Percentiles rank a stretch among this genome's conserved stretches.
Evolutionary conservation across 2,888 invertebrate species (phyloP).

Genomic region (Chironomus riparius): DNA sequence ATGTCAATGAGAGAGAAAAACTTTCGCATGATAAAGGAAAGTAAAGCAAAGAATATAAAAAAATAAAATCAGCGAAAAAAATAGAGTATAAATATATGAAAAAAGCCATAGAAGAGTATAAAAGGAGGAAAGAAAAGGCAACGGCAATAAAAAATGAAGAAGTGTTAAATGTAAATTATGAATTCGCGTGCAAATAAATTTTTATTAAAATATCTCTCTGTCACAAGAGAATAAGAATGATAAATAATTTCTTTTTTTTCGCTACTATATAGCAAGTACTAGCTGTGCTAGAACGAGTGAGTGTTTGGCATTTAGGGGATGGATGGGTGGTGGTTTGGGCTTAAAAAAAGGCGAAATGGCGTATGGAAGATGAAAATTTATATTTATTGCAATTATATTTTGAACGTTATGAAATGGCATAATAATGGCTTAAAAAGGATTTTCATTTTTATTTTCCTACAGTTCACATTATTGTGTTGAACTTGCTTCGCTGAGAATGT

Average conservation of each 20-base stretch:
- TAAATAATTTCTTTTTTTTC: slow-evolving; percentile 13
- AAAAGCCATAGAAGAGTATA: neutral
- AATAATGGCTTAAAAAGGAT: slow-evolving; percentile 1
- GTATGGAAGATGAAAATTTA: slow-evolving; percentile 19
- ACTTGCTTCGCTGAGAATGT: neutral
- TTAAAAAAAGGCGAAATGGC: no score
- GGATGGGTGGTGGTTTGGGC: no score
- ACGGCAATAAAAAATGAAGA: slow-evolving; percentile 18
- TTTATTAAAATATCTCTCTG: slow-evolving; percentile 24
- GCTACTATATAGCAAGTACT: neutral
- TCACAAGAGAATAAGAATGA: slow-evolving; percentile 19
- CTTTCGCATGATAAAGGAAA: neutral
- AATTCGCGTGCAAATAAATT: slow-evolving; percentile 27
- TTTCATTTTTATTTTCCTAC: neutral
- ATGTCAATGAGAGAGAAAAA: no score
- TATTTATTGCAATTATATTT: slow-evolving; percentile 22
- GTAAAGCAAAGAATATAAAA: neutral
- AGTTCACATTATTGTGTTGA: no score
- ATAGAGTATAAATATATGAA: no score
- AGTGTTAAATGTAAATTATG: slow-evolving; percentile 27
- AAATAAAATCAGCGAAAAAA: neutral
- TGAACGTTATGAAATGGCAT: no score
- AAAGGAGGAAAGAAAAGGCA: neutral
- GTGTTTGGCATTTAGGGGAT: no score
- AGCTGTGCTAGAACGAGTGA: no score